phyloP scores from a whole-genome alignment of 2,797 vertebrate species.

The Schizothorax lantsangensis region DNA sequence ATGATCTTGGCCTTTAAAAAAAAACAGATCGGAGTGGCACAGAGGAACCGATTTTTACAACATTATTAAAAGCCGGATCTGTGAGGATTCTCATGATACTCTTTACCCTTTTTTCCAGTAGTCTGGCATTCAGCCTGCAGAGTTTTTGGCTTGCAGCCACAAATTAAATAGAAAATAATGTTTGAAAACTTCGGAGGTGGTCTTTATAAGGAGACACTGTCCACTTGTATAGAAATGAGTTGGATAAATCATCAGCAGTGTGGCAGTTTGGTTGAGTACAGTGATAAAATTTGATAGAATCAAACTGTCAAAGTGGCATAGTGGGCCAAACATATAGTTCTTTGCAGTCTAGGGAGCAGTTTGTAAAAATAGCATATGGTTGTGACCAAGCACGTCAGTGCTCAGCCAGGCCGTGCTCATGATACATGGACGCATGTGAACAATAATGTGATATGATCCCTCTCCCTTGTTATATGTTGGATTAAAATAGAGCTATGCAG shows the following conservation, averaged over 20 bases:
- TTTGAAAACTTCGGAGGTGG: slow-evolving; percentile 35
- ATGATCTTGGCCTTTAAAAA: slow-evolving; percentile 29
- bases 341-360: background rate
- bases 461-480: background rate
- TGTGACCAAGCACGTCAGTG: background rate
- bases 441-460: slow-evolving; percentile 24
- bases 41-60: slow-evolving; percentile 32
- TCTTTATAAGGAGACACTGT: background rate
- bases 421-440: background rate
- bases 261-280: background rate
- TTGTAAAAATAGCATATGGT: slow-evolving; percentile 24
- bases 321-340: background rate
- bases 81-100: slow-evolving; percentile 43
- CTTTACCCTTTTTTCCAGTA: slow-evolving; percentile 29
- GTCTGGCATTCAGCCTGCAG: slow-evolving; percentile 49
- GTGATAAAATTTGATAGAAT: background rate
- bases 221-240: background rate
- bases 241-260: background rate
- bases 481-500: slow-evolving; percentile 22
- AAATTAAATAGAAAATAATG: slow-evolving; percentile 40
- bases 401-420: background rate
- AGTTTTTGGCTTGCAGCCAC: slow-evolving; percentile 47
- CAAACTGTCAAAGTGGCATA: background rate
- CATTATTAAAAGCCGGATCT: slow-evolving; percentile 31
- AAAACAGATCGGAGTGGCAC: background rate